These are phyloP conservation scores for Andrena trimmerana DNA, from an alignment of 2,888 invertebrate genomes.

Conservation along the genomic window DNA sequence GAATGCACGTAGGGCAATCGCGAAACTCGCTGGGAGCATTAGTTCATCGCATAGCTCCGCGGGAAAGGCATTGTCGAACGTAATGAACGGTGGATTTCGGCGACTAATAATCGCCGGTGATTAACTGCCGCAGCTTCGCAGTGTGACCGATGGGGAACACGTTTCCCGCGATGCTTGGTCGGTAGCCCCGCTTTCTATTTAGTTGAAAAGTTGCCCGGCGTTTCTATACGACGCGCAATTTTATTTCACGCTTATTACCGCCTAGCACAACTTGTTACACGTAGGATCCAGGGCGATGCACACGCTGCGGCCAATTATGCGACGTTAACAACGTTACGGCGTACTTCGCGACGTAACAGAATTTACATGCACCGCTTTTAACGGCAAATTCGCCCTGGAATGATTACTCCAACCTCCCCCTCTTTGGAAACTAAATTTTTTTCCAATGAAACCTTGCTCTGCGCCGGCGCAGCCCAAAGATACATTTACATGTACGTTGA, in stretches of 20 bases:
- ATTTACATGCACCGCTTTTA: slow-evolving; percentile 39
- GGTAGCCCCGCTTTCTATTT: background rate
- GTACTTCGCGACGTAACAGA: slow-evolving; percentile 24
- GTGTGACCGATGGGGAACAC: background rate
- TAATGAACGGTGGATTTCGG: slow-evolving; percentile 23
- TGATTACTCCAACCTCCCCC: background rate
- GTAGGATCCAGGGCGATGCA: slow-evolving; percentile 22
- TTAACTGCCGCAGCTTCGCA: slow-evolving; percentile 26
- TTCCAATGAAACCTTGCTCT: too few relatives aligned
- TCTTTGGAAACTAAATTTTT: slow-evolving; percentile 28
- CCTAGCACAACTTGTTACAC: slow-evolving; percentile 46
- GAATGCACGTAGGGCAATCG: background rate
- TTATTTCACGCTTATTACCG: slow-evolving; percentile 54
- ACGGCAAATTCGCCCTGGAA: slow-evolving; percentile 6
- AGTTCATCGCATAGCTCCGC: slow-evolving; percentile 17
- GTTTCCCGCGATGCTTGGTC: background rate
- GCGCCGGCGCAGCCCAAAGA: too few relatives aligned
- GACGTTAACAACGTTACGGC: slow-evolving; percentile 47
- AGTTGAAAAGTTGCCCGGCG: slow-evolving; percentile 9
- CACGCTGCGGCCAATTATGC: slow-evolving; percentile 30
- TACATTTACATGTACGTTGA: too few relatives aligned
- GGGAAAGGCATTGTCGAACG: background rate
- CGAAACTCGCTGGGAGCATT: slow-evolving; percentile 12
- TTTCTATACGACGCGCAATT: slow-evolving; percentile 31
- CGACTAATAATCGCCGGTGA: slow-evolving; percentile 31